phyloP scores from a whole-genome alignment of 2,113 vertebrate genomes.

The Cebidichthys violaceus region DNA sequence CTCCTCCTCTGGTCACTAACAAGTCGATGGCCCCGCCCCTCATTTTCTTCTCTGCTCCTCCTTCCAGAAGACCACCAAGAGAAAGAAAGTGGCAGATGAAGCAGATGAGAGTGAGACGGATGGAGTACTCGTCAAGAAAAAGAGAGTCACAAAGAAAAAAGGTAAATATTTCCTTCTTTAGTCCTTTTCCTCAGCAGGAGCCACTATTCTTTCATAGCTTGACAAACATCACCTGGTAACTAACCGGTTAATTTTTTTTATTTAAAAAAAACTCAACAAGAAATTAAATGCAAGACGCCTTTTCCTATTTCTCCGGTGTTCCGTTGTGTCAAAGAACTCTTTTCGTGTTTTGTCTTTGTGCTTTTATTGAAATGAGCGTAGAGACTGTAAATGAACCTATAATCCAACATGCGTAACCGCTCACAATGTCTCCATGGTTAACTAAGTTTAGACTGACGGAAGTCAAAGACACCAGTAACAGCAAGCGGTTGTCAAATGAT shows the following conservation, averaged over 20 bases:
- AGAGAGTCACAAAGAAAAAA: constrained; percentile 52
- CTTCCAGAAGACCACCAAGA: constrained; percentile 67
- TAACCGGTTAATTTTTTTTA: no score
- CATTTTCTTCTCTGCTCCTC: neutral
- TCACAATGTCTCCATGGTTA: neutral
- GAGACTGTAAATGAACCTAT: neutral
- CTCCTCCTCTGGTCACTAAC: neutral
- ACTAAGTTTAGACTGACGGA: neutral
- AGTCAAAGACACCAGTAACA: neutral
- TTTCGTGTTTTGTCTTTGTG: no score
- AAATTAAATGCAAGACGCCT: no score
- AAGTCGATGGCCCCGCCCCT: neutral
- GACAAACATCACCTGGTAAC: no score
- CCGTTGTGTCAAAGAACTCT: no score
- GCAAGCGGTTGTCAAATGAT: neutral
- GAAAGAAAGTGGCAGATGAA: constrained; percentile 58
- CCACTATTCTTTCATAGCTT: neutral
- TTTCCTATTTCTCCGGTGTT: no score
- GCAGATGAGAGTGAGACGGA: constrained; percentile 40
- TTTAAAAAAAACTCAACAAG: no score
- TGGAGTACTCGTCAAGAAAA: constrained; percentile 66
- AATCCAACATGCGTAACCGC: neutral
- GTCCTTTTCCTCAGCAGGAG: neutral
- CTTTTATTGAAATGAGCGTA: no score
- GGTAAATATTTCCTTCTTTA: constrained; percentile 19